phyloP scores from a whole-genome alignment of 2,888 invertebrate species.

The Tetrapedia diversipes region DNA sequence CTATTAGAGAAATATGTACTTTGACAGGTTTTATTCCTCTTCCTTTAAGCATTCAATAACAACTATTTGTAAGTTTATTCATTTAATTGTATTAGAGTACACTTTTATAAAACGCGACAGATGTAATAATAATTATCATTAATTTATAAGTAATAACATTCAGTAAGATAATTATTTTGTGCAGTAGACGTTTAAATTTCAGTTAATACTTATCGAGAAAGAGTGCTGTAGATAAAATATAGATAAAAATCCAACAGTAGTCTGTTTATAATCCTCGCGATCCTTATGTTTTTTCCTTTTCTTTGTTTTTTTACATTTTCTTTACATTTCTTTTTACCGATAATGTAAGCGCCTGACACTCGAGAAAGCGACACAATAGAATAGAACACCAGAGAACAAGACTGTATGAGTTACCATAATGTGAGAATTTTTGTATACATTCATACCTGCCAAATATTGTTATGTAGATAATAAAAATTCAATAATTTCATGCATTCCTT shows the following conservation, averaged over 20 bases:
- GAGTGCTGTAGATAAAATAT: slow-evolving; percentile 80
- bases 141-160: slow-evolving; percentile 80
- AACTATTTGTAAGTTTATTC: slow-evolving; percentile 78
- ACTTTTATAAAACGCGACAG: slow-evolving; percentile 82
- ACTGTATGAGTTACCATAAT: slow-evolving; percentile 22
- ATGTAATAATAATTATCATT: slow-evolving; percentile 73
- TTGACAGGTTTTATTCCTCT: slow-evolving; percentile 61
- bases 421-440: slow-evolving; percentile 19
- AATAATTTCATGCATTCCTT: slow-evolving; percentile 24
- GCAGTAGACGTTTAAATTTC: slow-evolving; percentile 82
- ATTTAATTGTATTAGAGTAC: slow-evolving; percentile 79
- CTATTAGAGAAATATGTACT: slow-evolving; percentile 91
- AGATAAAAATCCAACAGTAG: slow-evolving; percentile 74
- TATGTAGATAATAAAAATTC: slow-evolving; percentile 24
- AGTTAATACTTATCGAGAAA: slow-evolving; percentile 76
- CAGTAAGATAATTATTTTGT: slow-evolving; percentile 81
- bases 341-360: slow-evolving; percentile 25
- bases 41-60: slow-evolving; percentile 65
- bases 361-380: slow-evolving; percentile 42
- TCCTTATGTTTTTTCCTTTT: slow-evolving; percentile 26
- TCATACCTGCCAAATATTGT: slow-evolving; percentile 26
- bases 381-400: slow-evolving; percentile 35
- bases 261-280: slow-evolving; percentile 72
- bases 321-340: slow-evolving; percentile 6
- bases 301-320: not conserved